phyloP scores from a whole-genome alignment of 2,113 vertebrate species.

The Pongo pygmaeus region DNA sequence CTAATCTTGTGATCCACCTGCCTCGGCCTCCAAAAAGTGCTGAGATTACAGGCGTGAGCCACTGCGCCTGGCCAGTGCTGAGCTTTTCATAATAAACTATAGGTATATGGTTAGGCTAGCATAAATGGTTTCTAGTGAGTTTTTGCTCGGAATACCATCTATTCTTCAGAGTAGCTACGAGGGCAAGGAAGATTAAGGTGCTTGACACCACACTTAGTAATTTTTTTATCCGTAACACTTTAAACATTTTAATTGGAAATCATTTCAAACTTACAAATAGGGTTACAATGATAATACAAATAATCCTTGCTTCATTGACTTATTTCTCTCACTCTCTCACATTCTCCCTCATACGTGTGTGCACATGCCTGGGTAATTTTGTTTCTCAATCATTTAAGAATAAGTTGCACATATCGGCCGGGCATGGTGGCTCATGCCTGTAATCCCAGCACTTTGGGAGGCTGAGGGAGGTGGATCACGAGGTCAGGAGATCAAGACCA shows the following conservation, averaged over 20 bases:
- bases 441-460: too few relatives aligned
- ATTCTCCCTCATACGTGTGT: not conserved
- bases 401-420: not conserved
- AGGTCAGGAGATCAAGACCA: too few relatives aligned
- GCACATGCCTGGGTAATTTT: not conserved
- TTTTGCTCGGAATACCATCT: not conserved
- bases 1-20: too few relatives aligned
- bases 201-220: not conserved
- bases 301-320: not conserved
- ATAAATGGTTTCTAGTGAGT: not conserved
- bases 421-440: too few relatives aligned
- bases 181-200: not conserved
- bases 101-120: not conserved
- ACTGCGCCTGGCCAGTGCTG: not conserved
- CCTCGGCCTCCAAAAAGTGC: too few relatives aligned
- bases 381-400: not conserved
- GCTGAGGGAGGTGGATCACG: too few relatives aligned
- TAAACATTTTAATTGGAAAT: not conserved
- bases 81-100: not conserved
- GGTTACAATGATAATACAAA: not conserved
- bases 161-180: not conserved
- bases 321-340: not conserved
- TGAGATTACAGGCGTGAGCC: too few relatives aligned
- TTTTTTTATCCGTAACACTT: not conserved
- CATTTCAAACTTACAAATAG: not conserved